Evolutionary conservation across 2,888 invertebrate species (phyloP).

Genomic region (Epinotia bilunana): DNA sequence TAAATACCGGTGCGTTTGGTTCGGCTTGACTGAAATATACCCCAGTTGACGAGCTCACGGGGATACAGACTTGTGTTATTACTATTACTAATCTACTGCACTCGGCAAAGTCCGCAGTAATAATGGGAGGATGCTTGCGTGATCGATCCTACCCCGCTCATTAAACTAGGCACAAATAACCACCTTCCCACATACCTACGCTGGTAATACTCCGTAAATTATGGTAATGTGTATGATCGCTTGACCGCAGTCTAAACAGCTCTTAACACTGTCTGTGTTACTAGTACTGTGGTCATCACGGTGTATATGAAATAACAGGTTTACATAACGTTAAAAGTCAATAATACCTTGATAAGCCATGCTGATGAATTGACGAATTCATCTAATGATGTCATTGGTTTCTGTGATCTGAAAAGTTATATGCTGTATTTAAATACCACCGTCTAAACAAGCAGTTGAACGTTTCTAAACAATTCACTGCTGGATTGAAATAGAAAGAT

Average conservation of each 20-base stretch:
- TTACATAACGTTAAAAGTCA: slow-evolving; percentile 39
- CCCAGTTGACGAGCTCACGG: neutral
- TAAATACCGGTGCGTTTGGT: neutral
- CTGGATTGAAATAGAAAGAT: slow-evolving; percentile 6
- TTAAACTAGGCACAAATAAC: slow-evolving; percentile 38
- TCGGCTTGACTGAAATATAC: neutral
- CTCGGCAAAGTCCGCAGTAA: slow-evolving; percentile 44
- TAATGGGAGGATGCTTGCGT: slow-evolving; percentile 51
- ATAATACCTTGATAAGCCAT: slow-evolving; percentile 80
- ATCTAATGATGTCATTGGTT: slow-evolving; percentile 76
- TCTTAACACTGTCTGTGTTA: slow-evolving; percentile 15
- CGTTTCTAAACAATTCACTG: neutral
- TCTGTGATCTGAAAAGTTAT: slow-evolving; percentile 63
- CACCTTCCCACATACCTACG: slow-evolving; percentile 32
- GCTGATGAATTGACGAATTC: slow-evolving; percentile 80
- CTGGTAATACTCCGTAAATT: slow-evolving; percentile 35
- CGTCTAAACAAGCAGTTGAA: neutral
- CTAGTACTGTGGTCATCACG: slow-evolving; percentile 7
- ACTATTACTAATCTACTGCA: slow-evolving; percentile 43
- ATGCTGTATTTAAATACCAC: slow-evolving; percentile 3
- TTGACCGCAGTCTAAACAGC: slow-evolving; percentile 10
- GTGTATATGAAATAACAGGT: slow-evolving; percentile 9
- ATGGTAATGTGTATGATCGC: slow-evolving; percentile 8
- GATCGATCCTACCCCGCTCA: slow-evolving; percentile 46
- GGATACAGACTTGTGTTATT: neutral